phyloP scores from a whole-genome alignment of 2,888 invertebrate genomes.

The Macaria notata region DNA sequence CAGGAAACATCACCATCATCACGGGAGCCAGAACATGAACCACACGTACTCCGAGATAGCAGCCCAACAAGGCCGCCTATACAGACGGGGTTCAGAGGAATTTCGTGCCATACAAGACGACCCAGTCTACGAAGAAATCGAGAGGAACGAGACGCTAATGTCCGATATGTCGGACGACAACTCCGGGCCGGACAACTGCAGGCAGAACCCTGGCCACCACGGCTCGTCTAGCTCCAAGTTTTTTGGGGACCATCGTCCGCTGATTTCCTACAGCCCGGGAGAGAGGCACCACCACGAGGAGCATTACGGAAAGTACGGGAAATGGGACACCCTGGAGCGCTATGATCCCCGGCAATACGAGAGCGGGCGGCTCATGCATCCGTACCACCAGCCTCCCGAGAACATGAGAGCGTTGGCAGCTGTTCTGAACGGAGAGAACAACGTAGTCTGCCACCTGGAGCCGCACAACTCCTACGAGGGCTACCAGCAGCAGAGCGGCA shows the following conservation, averaged over 20 bases:
- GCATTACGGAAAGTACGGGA: conserved; percentile 75
- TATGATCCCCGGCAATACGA: conserved; percentile 77
- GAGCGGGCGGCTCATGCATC: conserved; percentile 78
- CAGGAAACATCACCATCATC: conserved; percentile 75
- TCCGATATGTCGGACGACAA: conserved; percentile 90
- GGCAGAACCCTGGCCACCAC: conserved; percentile 84
- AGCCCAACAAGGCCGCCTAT: conserved; percentile 73
- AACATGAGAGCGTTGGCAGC: conserved; percentile 86
- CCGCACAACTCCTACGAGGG: conserved; percentile 84
- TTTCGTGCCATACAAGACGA: conserved; percentile 85
- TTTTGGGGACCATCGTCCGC: conserved; percentile 90
- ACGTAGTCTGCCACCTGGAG: conserved; percentile 93
- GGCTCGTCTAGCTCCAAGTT: conserved; percentile 84
- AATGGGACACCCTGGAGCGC: conserved; percentile 79
- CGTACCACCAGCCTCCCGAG: conserved; percentile 78
- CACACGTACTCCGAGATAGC: conserved; percentile 91
- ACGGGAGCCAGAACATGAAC: conserved; percentile 83
- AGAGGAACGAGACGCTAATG: conserved; percentile 87
- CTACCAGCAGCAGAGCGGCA: conserved; percentile 71
- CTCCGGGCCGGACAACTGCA: conserved; percentile 84
- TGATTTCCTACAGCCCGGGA: conserved; percentile 89
- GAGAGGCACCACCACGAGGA: conserved; percentile 81
- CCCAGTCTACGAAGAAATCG: conserved; percentile 92
- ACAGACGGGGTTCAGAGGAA: conserved; percentile 80
- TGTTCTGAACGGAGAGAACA: conserved; percentile 91